Base-by-base conservation (phyloP, 2,113 vertebrate genomes). In the Apeltes quadracus region DNA sequence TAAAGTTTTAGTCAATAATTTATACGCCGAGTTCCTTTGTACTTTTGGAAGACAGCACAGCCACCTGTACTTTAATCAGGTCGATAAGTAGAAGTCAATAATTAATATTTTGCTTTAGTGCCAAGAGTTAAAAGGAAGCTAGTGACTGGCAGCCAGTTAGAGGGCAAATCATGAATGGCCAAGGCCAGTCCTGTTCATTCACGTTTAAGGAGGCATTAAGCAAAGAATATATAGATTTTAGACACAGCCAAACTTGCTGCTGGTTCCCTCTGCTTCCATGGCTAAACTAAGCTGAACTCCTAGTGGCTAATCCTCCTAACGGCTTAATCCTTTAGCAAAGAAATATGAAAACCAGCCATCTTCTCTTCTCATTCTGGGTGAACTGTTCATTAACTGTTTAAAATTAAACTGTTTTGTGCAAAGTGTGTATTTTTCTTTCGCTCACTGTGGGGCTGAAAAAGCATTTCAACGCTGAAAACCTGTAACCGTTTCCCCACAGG, bases 341-440 rank as follows among this genome's bases (percentile, higher is more conserved):
- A 7, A 18, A 44, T 16, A 44, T 18, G 43, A 20, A 44, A 20
- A 48, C n/a, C 4, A 25, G 25, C 8, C 2, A 50, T 22, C 46
- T 48, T n/a, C 11, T 34, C 44, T 34, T 12, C 39, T n/a, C 3
- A 9, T n/a, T 59, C 34, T 23, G 10, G 1, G 36, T 12, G 5
- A 59, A 59, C 9, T 58, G 5, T n/a, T n/a, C n/a, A n/a, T n/a
- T n/a, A n/a, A n/a, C n/a, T n/a, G n/a, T n/a, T n/a, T n/a, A n/a
- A n/a, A n/a, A n/a, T n/a, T n/a, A n/a, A n/a, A n/a, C 73, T 46
- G 71, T 59, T 46, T 48, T 75, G 65, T 64, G 56, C 51, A 63
- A 61, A 85, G 82, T 75, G 61, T 86, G 61, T 84, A 62, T 82
- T 90, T 86, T 79, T 66, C 69, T 66, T 51, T 72, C 68, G 78